Conservation (phyloP, 2,888 invertebrate genomes). For the Hydropsyche betteni region DNA sequence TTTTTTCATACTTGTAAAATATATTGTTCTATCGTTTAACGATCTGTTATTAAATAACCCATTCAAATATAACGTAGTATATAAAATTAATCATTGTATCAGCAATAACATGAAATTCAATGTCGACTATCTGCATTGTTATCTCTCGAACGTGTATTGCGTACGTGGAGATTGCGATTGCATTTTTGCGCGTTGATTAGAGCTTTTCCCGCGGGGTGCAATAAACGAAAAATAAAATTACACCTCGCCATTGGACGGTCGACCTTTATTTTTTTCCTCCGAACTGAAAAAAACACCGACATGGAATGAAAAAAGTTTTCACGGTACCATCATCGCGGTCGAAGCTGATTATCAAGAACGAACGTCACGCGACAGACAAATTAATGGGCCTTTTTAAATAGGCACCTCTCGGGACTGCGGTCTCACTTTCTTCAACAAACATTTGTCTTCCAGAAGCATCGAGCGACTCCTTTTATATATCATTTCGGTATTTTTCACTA, state of each 20-base stretch:
- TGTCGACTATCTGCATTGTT: too few species aligned
- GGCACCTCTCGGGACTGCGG: too few species aligned
- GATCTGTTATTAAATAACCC: too few species aligned
- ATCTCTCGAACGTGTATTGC: too few species aligned
- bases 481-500: slow-evolving; percentile 2
- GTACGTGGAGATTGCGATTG: too few species aligned
- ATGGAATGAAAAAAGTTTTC: slow-evolving; percentile 24
- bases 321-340: neutral
- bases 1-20: too few species aligned
- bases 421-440: neutral
- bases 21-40: too few species aligned
- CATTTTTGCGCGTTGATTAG: too few species aligned
- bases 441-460: neutral
- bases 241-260: neutral
- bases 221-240: slow-evolving; percentile 24
- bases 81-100: too few species aligned
- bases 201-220: slow-evolving; percentile 6
- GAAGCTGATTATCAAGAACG: slow-evolving; percentile 11
- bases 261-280: neutral
- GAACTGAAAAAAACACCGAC: neutral
- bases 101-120: too few species aligned
- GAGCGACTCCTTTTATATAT: neutral
- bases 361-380: slow-evolving; percentile 18
- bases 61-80: too few species aligned
- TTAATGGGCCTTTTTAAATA: slow-evolving; percentile 33